Base-by-base conservation (phyloP, 2,113 vertebrate species). In the Triplophysa siluroides region DNA sequence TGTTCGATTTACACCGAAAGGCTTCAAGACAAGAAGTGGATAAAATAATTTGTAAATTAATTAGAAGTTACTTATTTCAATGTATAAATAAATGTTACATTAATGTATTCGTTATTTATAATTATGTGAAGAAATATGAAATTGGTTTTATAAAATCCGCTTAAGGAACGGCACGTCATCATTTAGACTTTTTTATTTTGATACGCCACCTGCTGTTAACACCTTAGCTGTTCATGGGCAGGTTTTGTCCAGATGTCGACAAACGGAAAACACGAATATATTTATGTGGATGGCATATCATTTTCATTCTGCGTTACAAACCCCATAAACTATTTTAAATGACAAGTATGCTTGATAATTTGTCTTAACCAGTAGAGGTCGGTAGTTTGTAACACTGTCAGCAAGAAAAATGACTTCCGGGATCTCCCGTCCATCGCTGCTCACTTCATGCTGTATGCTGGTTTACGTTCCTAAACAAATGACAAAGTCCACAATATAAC, bases 351-450 rank as follows among this genome's bases (percentile, higher is more conserved):
- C 19, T 43, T 38, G 33, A 38, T 38, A 38, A 38, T 38, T 13
- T 29, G 0, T 16, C 10, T 65, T 38, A 52, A 38, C 62, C 75
- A 65, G 45, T 54, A 77, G 62, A 65, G 24, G 75, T 50, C 75
- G 61, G 21, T 62, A 29, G 33, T 63, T 61, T 29, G 21, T 16
- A 16, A 52, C 16, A 52, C 50, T n/a, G n/a, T n/a, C n/a, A 56
- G 23, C 38, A n/a, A 62, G 13, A 10, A 24, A 61, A 38, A 50
- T 52, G 24, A 76, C 75, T 77, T 77, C 75, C 75, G 75, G 62
- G 73, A 63, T 75, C 8, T 47, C 9, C 1, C 43, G 16, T 65
- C 21, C 1, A 14, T 3, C 69, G 16, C 2, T 52, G n/a, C 11
- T 21, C 54, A n/a, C 54, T n/a, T 52, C 13, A 52, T 0, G 50